Evolutionary conservation across 2,113 vertebrate species (phyloP), one percentile per base, ranked within the genome.

Genomic region (Lethenteron camtschaticum): DNA sequence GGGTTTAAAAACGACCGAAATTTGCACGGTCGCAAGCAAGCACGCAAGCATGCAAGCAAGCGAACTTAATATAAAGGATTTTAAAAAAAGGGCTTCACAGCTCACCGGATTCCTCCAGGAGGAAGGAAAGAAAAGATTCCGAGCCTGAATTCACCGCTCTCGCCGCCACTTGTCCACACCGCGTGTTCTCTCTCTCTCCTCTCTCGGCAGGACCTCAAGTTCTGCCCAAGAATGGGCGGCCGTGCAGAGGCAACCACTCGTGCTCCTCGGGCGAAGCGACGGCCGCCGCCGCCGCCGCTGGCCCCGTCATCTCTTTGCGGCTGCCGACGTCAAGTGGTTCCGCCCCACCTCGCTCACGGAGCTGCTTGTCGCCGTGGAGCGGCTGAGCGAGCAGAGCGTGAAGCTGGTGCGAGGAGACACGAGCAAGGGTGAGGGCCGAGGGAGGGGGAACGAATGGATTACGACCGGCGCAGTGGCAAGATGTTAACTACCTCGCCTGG

Each of bases 331-430:
- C 12, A 58, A 58, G 56, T 72, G 71, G 71, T 72, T 55, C 57
- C 71, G 59, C 12, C 66, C 68, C 18, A 55, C 57, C 1, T n/a
- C 18, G 3, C 68, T 72, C 14, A 57, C 41, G 10, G 56, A 70
- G 16, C 24, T 72, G 6, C 68, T 68, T 20, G 9, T 55, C 55
- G 18, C 69, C 55, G 20, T 72, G 71, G 18, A 59, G 3, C 56
- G 69, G 56, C 20, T 69, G 9, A 11, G 11, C 2, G 12, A 2
- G 3, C n/a, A 69, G 16, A 57, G 57, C 10, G 10, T 69, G 56
- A 72, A 70, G 69, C 12, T 72, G 20, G 68, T 72, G 55, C 13
- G 58, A 8, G 71, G 71, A 69, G 57, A 72, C 20, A 72, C 71
- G 20, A 57, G 63, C 2, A 72, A 72, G 69, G 71, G 71, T 72